phyloP scores from a whole-genome alignment of 2,888 invertebrate genomes.

The Melanotus villosus region DNA sequence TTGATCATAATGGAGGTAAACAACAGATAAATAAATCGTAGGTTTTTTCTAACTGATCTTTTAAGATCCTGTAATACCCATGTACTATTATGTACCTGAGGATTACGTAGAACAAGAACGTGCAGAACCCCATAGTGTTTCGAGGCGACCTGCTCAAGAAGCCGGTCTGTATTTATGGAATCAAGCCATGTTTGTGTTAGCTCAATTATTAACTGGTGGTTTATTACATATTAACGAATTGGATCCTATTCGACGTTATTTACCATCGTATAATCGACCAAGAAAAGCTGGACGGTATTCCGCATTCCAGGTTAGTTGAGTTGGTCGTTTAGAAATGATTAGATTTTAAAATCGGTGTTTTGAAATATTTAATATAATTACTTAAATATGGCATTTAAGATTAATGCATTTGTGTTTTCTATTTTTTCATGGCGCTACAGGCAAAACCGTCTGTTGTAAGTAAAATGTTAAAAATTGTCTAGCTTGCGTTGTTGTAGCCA shows the following conservation, averaged over 20 bases:
- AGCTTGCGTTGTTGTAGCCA: constrained; percentile 22
- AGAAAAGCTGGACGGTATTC: constrained; percentile 94
- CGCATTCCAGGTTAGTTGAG: constrained; percentile 92
- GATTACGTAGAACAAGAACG: constrained; percentile 82
- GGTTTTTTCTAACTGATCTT: constrained; percentile 3
- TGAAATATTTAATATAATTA: too few relatives aligned
- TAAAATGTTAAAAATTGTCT: constrained; percentile 58
- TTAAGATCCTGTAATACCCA: constrained; percentile 90
- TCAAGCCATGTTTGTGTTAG: constrained; percentile 95
- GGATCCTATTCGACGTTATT: constrained; percentile 94
- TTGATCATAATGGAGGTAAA: constrained; percentile 85
- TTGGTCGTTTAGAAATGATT: too few relatives aligned
- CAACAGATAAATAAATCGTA: constrained; percentile 23
- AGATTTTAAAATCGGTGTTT: too few relatives aligned
- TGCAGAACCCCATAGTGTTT: constrained; percentile 72
- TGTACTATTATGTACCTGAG: constrained; percentile 90
- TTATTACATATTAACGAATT: constrained; percentile 94
- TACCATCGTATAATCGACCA: constrained; percentile 96
- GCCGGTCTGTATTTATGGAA: constrained; percentile 91
- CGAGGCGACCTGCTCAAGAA: constrained; percentile 66
- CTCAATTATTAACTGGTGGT: constrained; percentile 91
- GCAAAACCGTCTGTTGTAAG: constrained; percentile 76
- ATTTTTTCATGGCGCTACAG: constrained; percentile 62
- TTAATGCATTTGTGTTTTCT: constrained; percentile 32
- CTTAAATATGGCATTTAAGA: not conserved